Percentiles rank a stretch among this genome's conserved stretches.
phyloP scores from a whole-genome alignment of 2,113 vertebrate species.

The Dolichotis patagonum region DNA sequence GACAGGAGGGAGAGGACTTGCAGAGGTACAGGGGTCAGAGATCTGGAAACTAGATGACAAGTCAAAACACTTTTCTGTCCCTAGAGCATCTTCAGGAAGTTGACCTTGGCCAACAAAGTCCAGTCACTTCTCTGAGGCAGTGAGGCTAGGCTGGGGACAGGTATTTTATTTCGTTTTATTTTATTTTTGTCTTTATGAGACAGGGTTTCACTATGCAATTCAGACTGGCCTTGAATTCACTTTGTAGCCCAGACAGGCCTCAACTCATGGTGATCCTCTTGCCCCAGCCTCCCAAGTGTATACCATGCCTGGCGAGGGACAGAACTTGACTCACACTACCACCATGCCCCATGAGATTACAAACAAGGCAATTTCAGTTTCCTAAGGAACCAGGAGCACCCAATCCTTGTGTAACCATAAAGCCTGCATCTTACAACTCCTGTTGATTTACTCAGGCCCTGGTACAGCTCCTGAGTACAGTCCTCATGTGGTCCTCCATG shows the following conservation, averaged over 20 bases:
- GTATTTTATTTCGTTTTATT: too few relatives aligned
- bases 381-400: neutral
- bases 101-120: neutral
- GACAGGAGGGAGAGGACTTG: neutral
- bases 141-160: neutral
- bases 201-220: too few relatives aligned
- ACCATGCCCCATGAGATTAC: neutral
- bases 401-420: neutral
- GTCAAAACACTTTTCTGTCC: neutral
- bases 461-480: neutral
- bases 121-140: neutral
- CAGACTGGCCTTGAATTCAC: too few relatives aligned
- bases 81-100: slow-evolving; percentile 11
- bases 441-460: neutral
- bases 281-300: too few relatives aligned
- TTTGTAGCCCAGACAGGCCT: too few relatives aligned
- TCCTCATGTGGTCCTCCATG: accelerated
- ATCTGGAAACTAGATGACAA: neutral
- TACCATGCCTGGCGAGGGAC: neutral
- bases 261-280: too few relatives aligned
- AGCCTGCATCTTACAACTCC: neutral
- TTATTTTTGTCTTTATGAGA: too few relatives aligned
- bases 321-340: neutral
- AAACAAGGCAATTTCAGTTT: neutral
- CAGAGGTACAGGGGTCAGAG: neutral